phyloP scores from a whole-genome alignment of 2,113 vertebrate genomes.

The Myiagra hebetior region DNA sequence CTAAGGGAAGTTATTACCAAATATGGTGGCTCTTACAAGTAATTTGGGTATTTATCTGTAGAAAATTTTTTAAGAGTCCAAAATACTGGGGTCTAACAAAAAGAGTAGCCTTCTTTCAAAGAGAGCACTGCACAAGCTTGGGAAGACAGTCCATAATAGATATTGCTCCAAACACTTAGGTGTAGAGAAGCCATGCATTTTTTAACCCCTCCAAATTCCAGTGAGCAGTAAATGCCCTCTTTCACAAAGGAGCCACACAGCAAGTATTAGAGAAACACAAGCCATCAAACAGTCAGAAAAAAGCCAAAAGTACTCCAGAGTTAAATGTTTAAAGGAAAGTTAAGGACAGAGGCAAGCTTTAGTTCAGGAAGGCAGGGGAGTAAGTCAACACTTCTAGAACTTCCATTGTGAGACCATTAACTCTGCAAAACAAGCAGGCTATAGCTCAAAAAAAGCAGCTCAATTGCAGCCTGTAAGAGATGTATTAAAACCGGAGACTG shows the following conservation, averaged over 20 bases:
- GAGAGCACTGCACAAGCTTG: not conserved
- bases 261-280: not conserved
- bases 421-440: not conserved
- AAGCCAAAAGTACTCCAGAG: not conserved
- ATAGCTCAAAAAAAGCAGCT: not conserved
- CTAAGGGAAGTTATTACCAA: not conserved
- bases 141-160: not conserved
- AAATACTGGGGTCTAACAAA: not conserved
- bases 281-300: not conserved
- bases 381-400: not conserved
- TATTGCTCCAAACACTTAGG: not conserved
- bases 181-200: not conserved
- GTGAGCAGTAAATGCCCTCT: not conserved
- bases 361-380: not conserved
- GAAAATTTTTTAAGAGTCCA: not conserved
- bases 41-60: not conserved
- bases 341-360: not conserved
- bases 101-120: not conserved
- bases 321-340: not conserved
- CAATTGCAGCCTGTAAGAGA: not conserved
- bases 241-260: not conserved
- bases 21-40: not conserved
- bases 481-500: not conserved
- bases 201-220: not conserved
- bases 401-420: not conserved